Conservation (phyloP, 2,888 invertebrate genomes). For the Mamestra brassicae region DNA sequence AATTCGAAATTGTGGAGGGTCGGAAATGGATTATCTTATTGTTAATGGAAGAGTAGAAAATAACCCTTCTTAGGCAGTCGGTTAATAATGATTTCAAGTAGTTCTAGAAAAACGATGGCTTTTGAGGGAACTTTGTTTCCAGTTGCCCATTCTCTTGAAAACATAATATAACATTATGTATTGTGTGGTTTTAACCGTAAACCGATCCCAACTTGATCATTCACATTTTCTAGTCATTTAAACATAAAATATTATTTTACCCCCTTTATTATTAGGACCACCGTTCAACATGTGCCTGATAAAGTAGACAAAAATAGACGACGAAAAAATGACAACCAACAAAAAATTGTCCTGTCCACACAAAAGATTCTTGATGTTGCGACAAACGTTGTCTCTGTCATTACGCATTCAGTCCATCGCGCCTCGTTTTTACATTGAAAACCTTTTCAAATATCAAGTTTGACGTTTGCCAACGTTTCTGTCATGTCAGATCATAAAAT, state of each 20-base stretch:
- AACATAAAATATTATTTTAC: no score
- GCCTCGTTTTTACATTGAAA: slow-evolving; percentile 12
- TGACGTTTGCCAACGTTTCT: slow-evolving; percentile 21
- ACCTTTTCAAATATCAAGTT: slow-evolving; percentile 41
- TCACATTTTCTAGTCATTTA: no score
- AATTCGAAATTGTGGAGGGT: slow-evolving; percentile 8
- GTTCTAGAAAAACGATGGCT: no score
- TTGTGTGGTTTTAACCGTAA: no score
- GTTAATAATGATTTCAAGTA: no score
- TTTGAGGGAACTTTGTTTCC: not conserved
- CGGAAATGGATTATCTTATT: not conserved
- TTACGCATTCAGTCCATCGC: slow-evolving; percentile 24
- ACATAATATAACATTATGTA: no score
- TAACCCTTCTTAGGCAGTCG: no score
- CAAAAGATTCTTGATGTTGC: slow-evolving; percentile 1
- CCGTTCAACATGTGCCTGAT: not conserved
- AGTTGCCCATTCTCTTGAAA: not conserved
- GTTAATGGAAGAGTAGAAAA: slow-evolving; percentile 1
- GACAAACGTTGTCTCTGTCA: slow-evolving; percentile 7
- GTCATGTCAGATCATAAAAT: slow-evolving; percentile 31
- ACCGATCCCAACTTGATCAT: no score
- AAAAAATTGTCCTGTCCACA: not conserved
- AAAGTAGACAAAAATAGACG: not conserved
- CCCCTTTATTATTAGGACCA: no score
- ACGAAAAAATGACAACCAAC: not conserved